phyloP scores from a whole-genome alignment of 2,888 invertebrate species.

The Chymomyza procnemis region DNA sequence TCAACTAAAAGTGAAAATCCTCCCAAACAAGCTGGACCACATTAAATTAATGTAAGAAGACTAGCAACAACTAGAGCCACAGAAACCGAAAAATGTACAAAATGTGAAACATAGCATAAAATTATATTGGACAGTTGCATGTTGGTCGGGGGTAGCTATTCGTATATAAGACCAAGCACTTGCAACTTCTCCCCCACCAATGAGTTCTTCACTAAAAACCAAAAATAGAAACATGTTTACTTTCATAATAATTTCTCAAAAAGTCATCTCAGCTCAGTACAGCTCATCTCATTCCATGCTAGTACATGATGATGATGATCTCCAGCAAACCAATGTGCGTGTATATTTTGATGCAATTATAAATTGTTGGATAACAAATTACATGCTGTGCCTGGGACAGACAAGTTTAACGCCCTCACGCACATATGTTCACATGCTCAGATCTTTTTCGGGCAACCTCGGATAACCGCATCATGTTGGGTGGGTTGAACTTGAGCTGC shows the following conservation, averaged over 20 bases:
- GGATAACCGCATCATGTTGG: conserved; percentile 6
- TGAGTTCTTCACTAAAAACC: conserved; percentile 1
- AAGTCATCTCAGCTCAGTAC: conserved; percentile 26
- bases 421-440: conserved; percentile 54
- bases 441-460: not conserved
- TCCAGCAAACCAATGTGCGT: conserved; percentile 37
- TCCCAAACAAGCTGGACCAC: conserved; percentile 31
- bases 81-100: conserved; percentile 56
- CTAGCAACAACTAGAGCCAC: conserved; percentile 35
- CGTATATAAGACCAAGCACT: not conserved
- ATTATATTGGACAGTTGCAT: conserved; percentile 63
- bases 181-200: not conserved
- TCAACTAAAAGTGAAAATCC: conserved; percentile 50
- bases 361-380: conserved; percentile 72
- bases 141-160: not conserved
- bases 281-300: not conserved
- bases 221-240: conserved; percentile 50
- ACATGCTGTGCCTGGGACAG: conserved; percentile 49
- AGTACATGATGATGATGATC: conserved; percentile 21
- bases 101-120: conserved; percentile 70
- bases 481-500: conserved; percentile 18
- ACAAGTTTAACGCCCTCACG: conserved; percentile 39
- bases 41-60: conserved; percentile 58
- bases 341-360: conserved; percentile 65
- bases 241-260: conserved; percentile 47